These are phyloP conservation scores for Apostichopus parvimensis DNA, from an alignment of 35 echinoderm and acorn worm genomes.

Conservation along the genomic window DNA sequence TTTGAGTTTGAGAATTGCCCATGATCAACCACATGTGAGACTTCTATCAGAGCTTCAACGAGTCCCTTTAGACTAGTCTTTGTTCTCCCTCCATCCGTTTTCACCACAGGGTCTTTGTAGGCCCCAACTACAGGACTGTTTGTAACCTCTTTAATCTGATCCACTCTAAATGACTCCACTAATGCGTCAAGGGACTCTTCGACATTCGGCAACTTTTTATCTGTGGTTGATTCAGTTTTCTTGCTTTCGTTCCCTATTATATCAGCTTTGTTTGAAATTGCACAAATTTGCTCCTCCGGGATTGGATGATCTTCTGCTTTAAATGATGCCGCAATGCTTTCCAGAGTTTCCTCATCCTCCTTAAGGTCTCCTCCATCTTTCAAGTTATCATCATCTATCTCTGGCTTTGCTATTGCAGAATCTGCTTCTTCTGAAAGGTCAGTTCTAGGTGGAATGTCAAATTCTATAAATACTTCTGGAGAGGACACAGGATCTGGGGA, in stretches of 20 bases:
- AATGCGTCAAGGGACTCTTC: constrained; percentile 16
- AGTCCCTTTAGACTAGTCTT: not conserved
- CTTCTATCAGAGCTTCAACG: constrained; percentile 27
- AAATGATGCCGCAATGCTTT: constrained; percentile 51
- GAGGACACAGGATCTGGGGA: constrained; percentile 63
- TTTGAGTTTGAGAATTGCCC: not conserved
- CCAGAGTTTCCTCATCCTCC: constrained; percentile 27
- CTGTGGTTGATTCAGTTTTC: not conserved
- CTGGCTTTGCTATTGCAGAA: not conserved
- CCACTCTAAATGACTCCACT: constrained; percentile 32
- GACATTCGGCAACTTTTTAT: not conserved
- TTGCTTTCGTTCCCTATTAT: not conserved
- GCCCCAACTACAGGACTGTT: too few relatives aligned
- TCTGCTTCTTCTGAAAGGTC: not conserved
- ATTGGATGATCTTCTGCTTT: not conserved
- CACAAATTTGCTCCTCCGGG: not conserved
- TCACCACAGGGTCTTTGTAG: not conserved
- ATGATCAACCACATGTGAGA: constrained; percentile 29
- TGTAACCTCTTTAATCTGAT: not conserved
- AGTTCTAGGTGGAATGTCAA: not conserved
- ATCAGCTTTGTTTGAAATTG: not conserved
- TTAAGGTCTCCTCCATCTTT: not conserved
- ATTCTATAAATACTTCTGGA: constrained; percentile 8
- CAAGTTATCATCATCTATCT: not conserved
- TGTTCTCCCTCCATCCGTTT: not conserved